These are phyloP conservation scores for Matsumyia berberina DNA, from an alignment of 2,888 invertebrate species.

Conservation along the genomic window DNA sequence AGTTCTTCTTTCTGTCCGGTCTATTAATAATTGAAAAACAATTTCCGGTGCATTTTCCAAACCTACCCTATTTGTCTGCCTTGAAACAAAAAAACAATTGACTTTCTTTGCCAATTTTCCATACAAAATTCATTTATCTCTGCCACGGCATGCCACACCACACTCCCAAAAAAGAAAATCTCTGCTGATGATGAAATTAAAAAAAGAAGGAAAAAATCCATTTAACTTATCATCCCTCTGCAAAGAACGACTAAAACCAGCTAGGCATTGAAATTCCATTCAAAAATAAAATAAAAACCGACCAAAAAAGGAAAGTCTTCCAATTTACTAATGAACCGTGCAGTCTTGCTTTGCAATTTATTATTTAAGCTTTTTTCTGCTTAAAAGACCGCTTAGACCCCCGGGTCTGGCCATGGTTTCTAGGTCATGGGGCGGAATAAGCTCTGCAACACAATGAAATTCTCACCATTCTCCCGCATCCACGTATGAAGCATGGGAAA, in stretches of 20 bases:
- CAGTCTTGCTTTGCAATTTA: slow-evolving; percentile 61
- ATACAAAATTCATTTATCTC: slow-evolving; percentile 12
- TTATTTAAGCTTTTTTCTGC: slow-evolving; percentile 46
- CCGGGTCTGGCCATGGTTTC: slow-evolving; percentile 16
- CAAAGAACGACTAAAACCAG: neutral
- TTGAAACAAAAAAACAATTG: no score
- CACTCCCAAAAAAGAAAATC: slow-evolving; percentile 3
- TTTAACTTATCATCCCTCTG: slow-evolving; percentile 25
- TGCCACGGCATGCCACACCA: slow-evolving; percentile 2
- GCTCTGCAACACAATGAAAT: slow-evolving; percentile 24
- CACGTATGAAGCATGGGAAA: slow-evolving; percentile 17
- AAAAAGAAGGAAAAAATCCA: slow-evolving; percentile 12
- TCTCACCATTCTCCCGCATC: slow-evolving; percentile 8
- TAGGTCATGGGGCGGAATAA: slow-evolving; percentile 57
- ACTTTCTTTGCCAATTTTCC: neutral
- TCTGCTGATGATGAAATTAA: slow-evolving; percentile 32
- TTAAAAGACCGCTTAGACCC: slow-evolving; percentile 20
- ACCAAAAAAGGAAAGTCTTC: slow-evolving; percentile 38
- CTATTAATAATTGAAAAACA: no score
- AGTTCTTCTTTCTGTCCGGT: no score
- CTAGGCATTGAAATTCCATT: neutral
- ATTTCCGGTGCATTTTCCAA: no score
- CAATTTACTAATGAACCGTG: slow-evolving; percentile 63
- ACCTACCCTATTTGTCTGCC: no score
- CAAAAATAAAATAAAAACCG: slow-evolving; percentile 21